These are phyloP conservation scores for Mesoclemmys tuberculata DNA, from an alignment of 2,113 vertebrate genomes.

Conservation along the genomic window DNA sequence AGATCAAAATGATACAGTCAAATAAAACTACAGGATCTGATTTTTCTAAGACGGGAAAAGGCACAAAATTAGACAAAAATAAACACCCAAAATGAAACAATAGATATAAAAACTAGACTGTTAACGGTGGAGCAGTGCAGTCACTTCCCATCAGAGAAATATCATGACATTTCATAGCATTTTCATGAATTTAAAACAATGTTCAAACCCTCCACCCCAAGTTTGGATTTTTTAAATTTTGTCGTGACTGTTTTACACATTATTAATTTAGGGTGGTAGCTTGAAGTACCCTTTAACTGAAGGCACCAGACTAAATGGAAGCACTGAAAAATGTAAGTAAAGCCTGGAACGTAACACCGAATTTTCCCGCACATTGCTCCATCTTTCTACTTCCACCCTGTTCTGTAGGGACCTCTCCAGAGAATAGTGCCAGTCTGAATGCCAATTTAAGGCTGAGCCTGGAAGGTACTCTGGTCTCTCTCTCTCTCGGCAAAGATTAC, in stretches of 20 bases:
- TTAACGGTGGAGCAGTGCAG: not conserved
- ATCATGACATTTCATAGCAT: not conserved
- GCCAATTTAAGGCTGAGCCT: not conserved
- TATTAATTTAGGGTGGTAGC: not conserved
- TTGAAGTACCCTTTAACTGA: not conserved
- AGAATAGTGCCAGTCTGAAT: not conserved
- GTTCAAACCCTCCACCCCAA: not conserved
- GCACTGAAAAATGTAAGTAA: not conserved
- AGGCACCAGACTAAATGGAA: not conserved
- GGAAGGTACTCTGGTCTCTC: not conserved
- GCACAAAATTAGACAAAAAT: not conserved
- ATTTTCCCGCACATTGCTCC: not conserved
- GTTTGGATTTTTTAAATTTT: not conserved
- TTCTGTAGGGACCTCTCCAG: not conserved
- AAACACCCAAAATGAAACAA: not conserved
- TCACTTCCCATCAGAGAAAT: not conserved
- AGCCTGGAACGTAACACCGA: not conserved
- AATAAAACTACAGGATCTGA: not conserved
- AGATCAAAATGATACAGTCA: not conserved
- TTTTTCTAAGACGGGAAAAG: not conserved
- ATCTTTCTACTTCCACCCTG: not conserved
- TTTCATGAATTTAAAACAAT: not conserved
- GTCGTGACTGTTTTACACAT: not conserved
- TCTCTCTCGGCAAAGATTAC: not conserved
- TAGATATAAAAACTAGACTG: not conserved